Conservation (phyloP, 2,888 invertebrate species). For the Philhelius pedissequus region DNA sequence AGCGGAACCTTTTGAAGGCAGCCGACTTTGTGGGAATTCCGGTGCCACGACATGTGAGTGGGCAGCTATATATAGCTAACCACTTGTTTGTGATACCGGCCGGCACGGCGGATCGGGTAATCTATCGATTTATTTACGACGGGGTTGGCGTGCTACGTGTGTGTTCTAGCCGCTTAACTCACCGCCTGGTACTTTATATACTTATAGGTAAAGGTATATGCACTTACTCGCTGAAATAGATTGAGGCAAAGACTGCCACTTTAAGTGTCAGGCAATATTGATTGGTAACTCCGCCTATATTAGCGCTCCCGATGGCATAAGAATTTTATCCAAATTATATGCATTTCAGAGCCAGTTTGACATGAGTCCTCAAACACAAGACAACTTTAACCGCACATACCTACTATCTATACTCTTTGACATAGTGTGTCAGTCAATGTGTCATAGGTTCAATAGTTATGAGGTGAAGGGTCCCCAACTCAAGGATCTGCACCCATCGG, state of each 20-base stretch:
- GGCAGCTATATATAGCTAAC: constrained; percentile 28
- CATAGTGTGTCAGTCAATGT: neutral
- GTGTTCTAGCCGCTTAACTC: constrained; percentile 40
- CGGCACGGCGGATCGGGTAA: constrained; percentile 15
- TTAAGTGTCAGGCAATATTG: constrained; percentile 57
- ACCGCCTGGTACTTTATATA: neutral
- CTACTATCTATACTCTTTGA: too few species aligned
- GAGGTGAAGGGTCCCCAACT: constrained; percentile 26
- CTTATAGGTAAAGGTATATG: neutral
- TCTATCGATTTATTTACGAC: constrained; percentile 62
- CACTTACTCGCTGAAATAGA: neutral
- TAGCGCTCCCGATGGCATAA: constrained; percentile 26
- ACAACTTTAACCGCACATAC: constrained; percentile 44
- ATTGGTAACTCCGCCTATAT: constrained; percentile 51
- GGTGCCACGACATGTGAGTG: constrained; percentile 36
- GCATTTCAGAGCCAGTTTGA: constrained; percentile 41
- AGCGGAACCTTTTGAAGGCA: neutral
- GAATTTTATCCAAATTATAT: constrained; percentile 49
- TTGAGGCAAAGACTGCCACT: constrained; percentile 30
- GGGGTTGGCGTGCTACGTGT: constrained; percentile 43
- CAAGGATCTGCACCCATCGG: constrained; percentile 40
- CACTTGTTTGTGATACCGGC: constrained; percentile 55
- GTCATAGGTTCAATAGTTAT: neutral
- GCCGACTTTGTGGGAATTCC: constrained; percentile 30
- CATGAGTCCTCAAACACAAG: constrained; percentile 33